Evolutionary conservation across 2,888 invertebrate species (phyloP).

Genomic region (Diaphora mendica): DNA sequence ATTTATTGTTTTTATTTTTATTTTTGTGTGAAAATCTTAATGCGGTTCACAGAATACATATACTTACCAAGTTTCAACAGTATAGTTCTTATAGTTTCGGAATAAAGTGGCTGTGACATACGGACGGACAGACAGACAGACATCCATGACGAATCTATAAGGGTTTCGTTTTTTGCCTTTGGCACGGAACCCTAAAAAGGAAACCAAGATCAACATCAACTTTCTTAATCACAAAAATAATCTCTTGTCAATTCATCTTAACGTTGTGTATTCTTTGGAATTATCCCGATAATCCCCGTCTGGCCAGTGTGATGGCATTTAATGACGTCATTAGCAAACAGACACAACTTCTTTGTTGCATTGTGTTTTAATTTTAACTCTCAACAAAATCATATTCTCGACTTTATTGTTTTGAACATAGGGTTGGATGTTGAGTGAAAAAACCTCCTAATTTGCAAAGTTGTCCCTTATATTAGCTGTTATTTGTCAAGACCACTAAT

Average conservation of each 20-base stretch:
- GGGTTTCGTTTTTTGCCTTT: too few relatives aligned
- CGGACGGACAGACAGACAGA: too few relatives aligned
- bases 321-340: slow-evolving; percentile 79
- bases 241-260: slow-evolving; percentile 40
- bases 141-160: too few relatives aligned
- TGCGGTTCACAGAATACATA: too few relatives aligned
- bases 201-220: slow-evolving; percentile 11
- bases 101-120: too few relatives aligned
- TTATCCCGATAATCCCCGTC: slow-evolving; percentile 67
- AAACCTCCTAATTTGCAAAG: slow-evolving; percentile 38
- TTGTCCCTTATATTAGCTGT: slow-evolving; percentile 67
- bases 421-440: slow-evolving; percentile 36
- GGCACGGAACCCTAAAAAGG: too few relatives aligned
- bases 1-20: too few relatives aligned
- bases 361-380: slow-evolving; percentile 61
- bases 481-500: slow-evolving; percentile 79
- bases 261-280: slow-evolving; percentile 45
- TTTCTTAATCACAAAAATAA: slow-evolving; percentile 35
- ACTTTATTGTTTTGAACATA: slow-evolving; percentile 7
- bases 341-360: slow-evolving; percentile 71
- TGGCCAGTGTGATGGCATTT: slow-evolving; percentile 65
- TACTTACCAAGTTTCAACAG: too few relatives aligned
- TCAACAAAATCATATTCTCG: slow-evolving; percentile 13
- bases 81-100: too few relatives aligned
- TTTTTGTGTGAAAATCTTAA: too few relatives aligned